These are phyloP conservation scores for Drosophila trapezifrons DNA, from an alignment of 1,140 invertebrate species.

Conservation along the genomic window DNA sequence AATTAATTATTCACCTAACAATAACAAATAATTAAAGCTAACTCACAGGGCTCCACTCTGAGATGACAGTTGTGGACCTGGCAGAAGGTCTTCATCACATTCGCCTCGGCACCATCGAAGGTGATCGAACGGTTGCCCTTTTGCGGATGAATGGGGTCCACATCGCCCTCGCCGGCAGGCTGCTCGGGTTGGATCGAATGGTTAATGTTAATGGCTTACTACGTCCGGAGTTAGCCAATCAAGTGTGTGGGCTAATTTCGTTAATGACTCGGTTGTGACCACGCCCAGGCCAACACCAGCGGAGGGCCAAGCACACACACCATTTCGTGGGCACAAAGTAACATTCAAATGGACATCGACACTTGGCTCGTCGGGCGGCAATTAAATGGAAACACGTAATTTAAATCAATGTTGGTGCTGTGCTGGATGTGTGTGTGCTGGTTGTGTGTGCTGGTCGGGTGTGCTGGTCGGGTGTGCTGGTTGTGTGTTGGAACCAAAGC, in stretches of 20 bases:
- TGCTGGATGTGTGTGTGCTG: constrained; percentile 19
- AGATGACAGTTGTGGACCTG: constrained; percentile 71
- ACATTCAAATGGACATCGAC: constrained; percentile 65
- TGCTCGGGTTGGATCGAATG: constrained; percentile 15
- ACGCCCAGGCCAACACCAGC: constrained; percentile 22
- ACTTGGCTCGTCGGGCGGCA: constrained; percentile 62
- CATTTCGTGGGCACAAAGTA: constrained; percentile 5
- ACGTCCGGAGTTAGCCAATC: constrained; percentile 48
- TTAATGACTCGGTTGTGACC: constrained; percentile 64
- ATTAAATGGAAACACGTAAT: constrained; percentile 83
- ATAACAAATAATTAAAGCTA: too few species aligned
- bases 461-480: constrained; percentile 1
- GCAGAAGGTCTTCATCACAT: constrained; percentile 75
- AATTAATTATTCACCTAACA: neutral
- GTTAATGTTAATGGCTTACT: constrained; percentile 55
- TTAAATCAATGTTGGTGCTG: constrained; percentile 76
- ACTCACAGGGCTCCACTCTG: constrained; percentile 71
- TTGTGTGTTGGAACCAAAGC: constrained; percentile 69
- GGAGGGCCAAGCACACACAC: too few species aligned
- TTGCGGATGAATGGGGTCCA: constrained; percentile 66
- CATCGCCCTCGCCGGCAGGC: constrained; percentile 68
- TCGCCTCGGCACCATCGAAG: constrained; percentile 72
- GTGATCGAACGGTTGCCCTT: constrained; percentile 49
- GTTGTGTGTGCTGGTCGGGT: constrained; percentile 8
- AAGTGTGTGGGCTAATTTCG: constrained; percentile 73